Base-by-base conservation (phyloP, 92 coral and sea anemone species). In the Porites rus region DNA sequence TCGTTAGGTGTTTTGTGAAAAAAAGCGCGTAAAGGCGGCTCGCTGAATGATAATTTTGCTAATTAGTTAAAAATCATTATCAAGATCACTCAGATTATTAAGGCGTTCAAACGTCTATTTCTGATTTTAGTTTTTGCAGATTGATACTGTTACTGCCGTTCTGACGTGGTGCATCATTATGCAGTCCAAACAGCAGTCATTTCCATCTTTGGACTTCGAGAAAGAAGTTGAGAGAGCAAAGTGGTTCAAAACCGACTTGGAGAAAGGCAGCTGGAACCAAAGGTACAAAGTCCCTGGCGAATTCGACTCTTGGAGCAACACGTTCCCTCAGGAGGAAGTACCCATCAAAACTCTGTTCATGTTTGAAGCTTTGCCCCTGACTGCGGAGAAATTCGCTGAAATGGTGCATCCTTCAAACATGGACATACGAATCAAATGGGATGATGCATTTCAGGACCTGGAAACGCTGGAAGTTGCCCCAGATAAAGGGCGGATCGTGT, bases 351-450 rank as follows among this genome's bases (percentile, higher is more conserved):
- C 19, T 0, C 50, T 86, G 50, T 78, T 10, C 18, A 24, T 76
- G 81, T 65, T 38, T 56, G 22, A 69, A 18, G 77, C 51, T 51
- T 28, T 86, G 21, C 90, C 90, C 10, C 8, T 86, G 70, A 11
- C 90, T 8, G 90, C 22, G 25, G 69, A 86, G 74, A 79, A 86
- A 69, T 78, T 78, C 38, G 31, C 74, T 24, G 69, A 86, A 78
- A 66, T 86, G 71, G 22, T 63, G 60, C 38, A 56, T 53, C 90
- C 86, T 6, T 60, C 60, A 52, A 86, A 70, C 46, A 73, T 73
- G 77, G 79, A 86, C 9, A 65, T 76, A 52, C 76, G 90, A 2
- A 20, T 2, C 12, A 54, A 86, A 43, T 86, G 90, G 90, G 90
- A 86, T 31, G 8, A 86, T 53, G 90, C 65, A 5, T 86, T 78